Conservation (phyloP, 2,888 invertebrate genomes). For the Dryocosmus kuriphilus region DNA sequence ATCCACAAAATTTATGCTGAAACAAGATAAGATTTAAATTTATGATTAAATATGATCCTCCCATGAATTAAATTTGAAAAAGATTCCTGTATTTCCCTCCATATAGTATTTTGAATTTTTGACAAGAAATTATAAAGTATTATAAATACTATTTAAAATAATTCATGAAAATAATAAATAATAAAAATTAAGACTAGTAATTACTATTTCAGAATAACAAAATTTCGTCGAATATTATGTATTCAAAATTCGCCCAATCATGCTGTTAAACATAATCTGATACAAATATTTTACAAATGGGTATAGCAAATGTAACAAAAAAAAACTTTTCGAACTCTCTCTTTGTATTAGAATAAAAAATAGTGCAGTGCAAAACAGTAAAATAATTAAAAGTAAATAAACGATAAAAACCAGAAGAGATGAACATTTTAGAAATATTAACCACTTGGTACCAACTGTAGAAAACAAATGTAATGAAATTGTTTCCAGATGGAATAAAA, state of each 20-base stretch:
- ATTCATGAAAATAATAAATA: background rate
- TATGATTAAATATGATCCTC: background rate
- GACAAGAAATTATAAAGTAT: background rate
- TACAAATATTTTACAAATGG: background rate
- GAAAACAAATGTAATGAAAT: too few relatives aligned
- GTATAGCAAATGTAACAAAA: background rate
- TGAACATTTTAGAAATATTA: too few relatives aligned
- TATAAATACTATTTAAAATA: background rate
- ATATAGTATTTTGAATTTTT: background rate
- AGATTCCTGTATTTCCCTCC: background rate
- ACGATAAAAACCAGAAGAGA: too few relatives aligned
- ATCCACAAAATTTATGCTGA: constrained; percentile 14
- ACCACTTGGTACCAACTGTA: too few relatives aligned
- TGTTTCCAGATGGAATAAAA: too few relatives aligned
- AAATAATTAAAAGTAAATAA: too few relatives aligned
- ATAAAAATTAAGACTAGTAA: background rate
- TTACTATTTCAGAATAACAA: background rate
- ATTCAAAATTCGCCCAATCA: constrained; percentile 4
- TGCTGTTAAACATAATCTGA: constrained; percentile 15
- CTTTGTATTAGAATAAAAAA: background rate
- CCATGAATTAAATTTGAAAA: constrained; percentile 10
- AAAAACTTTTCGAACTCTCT: background rate
- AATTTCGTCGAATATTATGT: background rate
- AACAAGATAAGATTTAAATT: constrained; percentile 16
- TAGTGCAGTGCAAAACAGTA: constrained; percentile 2